These are phyloP conservation scores for Heterohyrax brucei DNA, from an alignment of 2,797 vertebrate genomes.

Conservation along the genomic window DNA sequence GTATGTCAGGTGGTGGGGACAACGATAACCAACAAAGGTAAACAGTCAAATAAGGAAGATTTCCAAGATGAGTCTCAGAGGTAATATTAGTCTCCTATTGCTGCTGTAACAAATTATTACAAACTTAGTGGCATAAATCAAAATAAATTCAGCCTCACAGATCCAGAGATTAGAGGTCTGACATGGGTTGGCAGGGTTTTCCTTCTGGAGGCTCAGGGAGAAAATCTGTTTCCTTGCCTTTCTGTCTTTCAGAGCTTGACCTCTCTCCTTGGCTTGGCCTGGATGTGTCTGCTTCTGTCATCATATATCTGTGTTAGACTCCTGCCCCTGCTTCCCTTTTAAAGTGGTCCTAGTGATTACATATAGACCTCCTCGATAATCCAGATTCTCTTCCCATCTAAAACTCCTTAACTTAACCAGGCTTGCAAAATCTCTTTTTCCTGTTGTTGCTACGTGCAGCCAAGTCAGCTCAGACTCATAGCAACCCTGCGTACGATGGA, in stretches of 20 bases:
- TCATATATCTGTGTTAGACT: neutral
- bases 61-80: neutral
- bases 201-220: neutral
- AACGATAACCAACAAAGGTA: neutral
- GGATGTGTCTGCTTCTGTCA: neutral
- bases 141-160: neutral
- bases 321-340: neutral
- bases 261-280: neutral
- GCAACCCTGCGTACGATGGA: neutral
- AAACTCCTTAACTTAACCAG: neutral
- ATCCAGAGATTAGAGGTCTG: neutral
- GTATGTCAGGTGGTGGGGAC: neutral
- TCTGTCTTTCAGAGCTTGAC: neutral
- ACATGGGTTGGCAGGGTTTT: neutral
- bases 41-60: neutral
- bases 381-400: neutral
- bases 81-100: constrained; percentile 5
- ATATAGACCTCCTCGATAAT: neutral
- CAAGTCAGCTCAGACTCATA: too few relatives aligned
- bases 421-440: constrained; percentile 14
- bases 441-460: neutral
- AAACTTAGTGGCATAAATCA: constrained; percentile 27
- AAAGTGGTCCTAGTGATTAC: neutral
- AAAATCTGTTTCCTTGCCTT: neutral
- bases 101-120: neutral